Evolutionary conservation across 1,140 invertebrate species (phyloP).

Genomic region (Chironomus striatipennis): DNA sequence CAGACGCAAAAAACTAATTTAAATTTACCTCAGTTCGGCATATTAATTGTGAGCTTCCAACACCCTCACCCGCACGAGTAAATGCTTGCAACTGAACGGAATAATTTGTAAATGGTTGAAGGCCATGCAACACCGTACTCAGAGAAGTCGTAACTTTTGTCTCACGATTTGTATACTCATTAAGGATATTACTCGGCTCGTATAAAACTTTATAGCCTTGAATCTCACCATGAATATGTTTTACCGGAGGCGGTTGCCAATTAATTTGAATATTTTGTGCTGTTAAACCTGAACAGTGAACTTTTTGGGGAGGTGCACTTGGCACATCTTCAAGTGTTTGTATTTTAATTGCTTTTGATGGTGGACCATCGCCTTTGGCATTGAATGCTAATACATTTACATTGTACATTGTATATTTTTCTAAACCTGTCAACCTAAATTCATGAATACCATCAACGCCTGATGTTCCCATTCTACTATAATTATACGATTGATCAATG

Average conservation of each 20-base stretch:
- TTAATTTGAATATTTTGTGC: slow-evolving; percentile 65
- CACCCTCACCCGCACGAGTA: slow-evolving; percentile 68
- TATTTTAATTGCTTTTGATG: slow-evolving; percentile 54
- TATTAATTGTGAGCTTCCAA: slow-evolving; percentile 54
- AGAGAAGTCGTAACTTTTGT: slow-evolving; percentile 49
- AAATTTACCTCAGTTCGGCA: slow-evolving; percentile 51
- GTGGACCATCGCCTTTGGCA: slow-evolving; percentile 65
- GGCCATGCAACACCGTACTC: slow-evolving; percentile 48
- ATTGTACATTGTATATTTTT: slow-evolving; percentile 71
- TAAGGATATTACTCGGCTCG: slow-evolving; percentile 52
- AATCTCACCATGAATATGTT: slow-evolving; percentile 62
- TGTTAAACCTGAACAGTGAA: slow-evolving; percentile 54
- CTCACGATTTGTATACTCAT: slow-evolving; percentile 47
- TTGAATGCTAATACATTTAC: slow-evolving; percentile 74
- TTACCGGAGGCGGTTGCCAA: slow-evolving; percentile 63
- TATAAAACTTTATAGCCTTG: slow-evolving; percentile 74
- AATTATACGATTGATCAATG: slow-evolving; percentile 30
- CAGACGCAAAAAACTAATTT: too few relatives aligned
- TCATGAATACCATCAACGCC: slow-evolving; percentile 46
- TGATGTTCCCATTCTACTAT: slow-evolving; percentile 43
- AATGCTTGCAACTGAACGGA: slow-evolving; percentile 71
- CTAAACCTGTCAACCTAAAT: slow-evolving; percentile 52
- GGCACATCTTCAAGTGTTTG: slow-evolving; percentile 73
- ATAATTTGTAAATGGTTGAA: slow-evolving; percentile 64
- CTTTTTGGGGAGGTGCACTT: slow-evolving; percentile 54